phyloP scores from a whole-genome alignment of 37 sponge, comb jelly and placozoan genomes.

The Haliclona indistincta region DNA sequence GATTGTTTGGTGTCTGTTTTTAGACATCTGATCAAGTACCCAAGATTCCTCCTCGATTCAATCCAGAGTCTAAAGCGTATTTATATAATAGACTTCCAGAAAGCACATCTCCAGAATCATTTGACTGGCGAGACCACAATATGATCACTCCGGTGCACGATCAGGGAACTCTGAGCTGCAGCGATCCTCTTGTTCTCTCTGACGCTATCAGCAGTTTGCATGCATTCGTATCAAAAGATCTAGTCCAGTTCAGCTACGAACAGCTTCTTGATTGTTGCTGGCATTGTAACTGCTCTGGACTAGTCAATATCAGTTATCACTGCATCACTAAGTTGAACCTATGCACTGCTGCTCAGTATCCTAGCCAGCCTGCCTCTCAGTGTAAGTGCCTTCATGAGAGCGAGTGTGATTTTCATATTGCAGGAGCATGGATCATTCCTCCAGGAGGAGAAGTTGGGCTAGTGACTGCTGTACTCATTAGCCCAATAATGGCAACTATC shows the following conservation, averaged over 20 bases:
- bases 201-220: slow-evolving; percentile 35
- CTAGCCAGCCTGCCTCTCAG: too few species aligned
- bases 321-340: too few species aligned
- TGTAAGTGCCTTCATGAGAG: slow-evolving; percentile 26
- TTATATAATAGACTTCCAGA: too few species aligned
- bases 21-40: not conserved
- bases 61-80: too few species aligned
- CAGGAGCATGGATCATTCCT: slow-evolving; percentile 22
- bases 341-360: too few species aligned
- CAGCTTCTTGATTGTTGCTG: slow-evolving; percentile 61
- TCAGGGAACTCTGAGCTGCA: slow-evolving; percentile 43
- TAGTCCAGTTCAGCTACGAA: slow-evolving; percentile 38
- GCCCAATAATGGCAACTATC: slow-evolving; percentile 46
- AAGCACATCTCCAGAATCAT: too few species aligned
- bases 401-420: slow-evolving; percentile 7
- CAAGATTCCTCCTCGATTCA: too few species aligned
- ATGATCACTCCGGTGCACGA: slow-evolving; percentile 56
- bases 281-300: slow-evolving; percentile 6
- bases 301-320: too few species aligned
- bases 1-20: not conserved
- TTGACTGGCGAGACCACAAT: slow-evolving; percentile 76
- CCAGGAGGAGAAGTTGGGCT: slow-evolving; percentile 55
- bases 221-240: slow-evolving; percentile 44
- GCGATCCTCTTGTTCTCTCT: slow-evolving; percentile 6
- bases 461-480: slow-evolving; percentile 39